Percentiles rank a stretch among this genome's conserved stretches.
These are phyloP conservation scores for Diaperis boleti DNA, from an alignment of 2,888 invertebrate species.

Conservation along the genomic window DNA sequence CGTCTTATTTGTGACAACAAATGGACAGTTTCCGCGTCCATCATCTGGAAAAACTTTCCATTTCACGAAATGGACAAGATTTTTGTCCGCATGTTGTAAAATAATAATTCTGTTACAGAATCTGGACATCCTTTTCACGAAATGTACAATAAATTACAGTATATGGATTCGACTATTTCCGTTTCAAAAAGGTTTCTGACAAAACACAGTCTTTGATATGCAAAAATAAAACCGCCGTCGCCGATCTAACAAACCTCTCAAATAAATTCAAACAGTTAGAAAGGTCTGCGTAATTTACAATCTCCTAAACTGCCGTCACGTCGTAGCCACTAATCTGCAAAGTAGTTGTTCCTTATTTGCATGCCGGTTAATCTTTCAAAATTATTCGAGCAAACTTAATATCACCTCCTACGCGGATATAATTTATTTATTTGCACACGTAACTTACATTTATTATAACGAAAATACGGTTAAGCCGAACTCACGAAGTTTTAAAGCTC, in stretches of 20 bases:
- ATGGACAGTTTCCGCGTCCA: too few relatives aligned
- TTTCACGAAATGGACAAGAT: too few relatives aligned
- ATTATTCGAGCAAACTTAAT: slow-evolving; percentile 30
- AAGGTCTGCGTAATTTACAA: slow-evolving; percentile 7
- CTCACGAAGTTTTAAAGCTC: slow-evolving; percentile 27
- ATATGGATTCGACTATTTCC: too few relatives aligned
- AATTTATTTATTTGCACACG: slow-evolving; percentile 35
- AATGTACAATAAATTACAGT: too few relatives aligned
- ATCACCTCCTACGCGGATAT: slow-evolving; percentile 16
- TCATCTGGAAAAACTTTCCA: too few relatives aligned
- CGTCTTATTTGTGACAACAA: too few relatives aligned
- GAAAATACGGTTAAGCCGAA: slow-evolving; percentile 29
- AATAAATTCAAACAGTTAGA: slow-evolving; percentile 12
- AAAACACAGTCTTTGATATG: too few relatives aligned
- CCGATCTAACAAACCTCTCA: neutral
- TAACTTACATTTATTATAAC: slow-evolving; percentile 29
- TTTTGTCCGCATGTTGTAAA: too few relatives aligned
- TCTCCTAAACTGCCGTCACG: slow-evolving; percentile 23
- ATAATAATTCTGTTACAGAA: too few relatives aligned
- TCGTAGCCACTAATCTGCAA: slow-evolving; percentile 24
- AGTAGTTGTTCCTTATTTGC: slow-evolving; percentile 26
- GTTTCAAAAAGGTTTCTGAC: too few relatives aligned
- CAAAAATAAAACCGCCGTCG: too few relatives aligned
- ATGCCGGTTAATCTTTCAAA: slow-evolving; percentile 21
- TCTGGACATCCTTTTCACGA: too few relatives aligned